Percentiles rank a stretch among this genome's conserved stretches.
Conservation (phyloP, 2,888 invertebrate species). For the Acleris laterana region DNA sequence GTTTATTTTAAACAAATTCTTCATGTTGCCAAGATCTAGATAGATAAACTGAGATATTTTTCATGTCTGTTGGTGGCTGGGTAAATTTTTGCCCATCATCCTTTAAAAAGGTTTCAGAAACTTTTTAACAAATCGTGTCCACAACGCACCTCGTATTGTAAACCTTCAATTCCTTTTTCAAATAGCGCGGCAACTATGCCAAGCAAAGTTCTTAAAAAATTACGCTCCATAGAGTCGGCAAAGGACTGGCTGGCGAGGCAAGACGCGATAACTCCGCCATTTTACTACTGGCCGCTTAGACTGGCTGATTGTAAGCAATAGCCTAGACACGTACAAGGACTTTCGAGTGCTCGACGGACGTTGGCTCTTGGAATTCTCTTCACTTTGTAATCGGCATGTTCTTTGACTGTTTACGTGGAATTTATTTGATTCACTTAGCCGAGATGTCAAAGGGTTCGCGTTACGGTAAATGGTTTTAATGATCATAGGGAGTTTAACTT, state of each 20-base stretch:
- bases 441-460: too few relatives aligned
- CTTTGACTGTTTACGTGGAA: background rate
- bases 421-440: background rate
- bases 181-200: background rate
- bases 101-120: too few relatives aligned
- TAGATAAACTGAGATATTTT: too few relatives aligned
- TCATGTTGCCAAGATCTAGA: too few relatives aligned
- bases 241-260: slow-evolving; percentile 18
- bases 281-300: slow-evolving; percentile 15
- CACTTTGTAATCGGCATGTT: slow-evolving; percentile 4
- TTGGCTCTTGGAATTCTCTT: slow-evolving; percentile 1
- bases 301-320: slow-evolving; percentile 30
- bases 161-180: background rate
- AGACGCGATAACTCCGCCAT: slow-evolving; percentile 22
- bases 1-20: too few relatives aligned
- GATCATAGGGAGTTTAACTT: too few relatives aligned
- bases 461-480: too few relatives aligned
- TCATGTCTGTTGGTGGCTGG: too few relatives aligned
- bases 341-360: slow-evolving; percentile 2
- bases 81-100: too few relatives aligned
- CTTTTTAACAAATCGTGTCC: too few relatives aligned
- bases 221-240: slow-evolving; percentile 8
- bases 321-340: slow-evolving; percentile 8
- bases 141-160: too few relatives aligned
- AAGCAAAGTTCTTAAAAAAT: slow-evolving; percentile 13